A percentile compares a stretch with the other conserved stretches of the same genome.
Conservation (phyloP, 2,888 invertebrate genomes). For the Coremacera marginata region DNA sequence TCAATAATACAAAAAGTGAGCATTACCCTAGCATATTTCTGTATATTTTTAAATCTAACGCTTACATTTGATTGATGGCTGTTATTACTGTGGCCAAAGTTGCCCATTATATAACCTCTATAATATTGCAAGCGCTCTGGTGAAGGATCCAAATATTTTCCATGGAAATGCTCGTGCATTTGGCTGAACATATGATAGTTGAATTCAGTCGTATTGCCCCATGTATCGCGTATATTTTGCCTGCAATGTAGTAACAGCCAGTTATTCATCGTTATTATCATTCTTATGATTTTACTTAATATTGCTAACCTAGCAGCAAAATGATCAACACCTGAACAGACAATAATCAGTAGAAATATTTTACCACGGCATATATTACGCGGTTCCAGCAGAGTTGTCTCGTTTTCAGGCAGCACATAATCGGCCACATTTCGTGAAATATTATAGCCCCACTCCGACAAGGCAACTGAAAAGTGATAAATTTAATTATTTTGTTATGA, state of each 20-base stretch:
- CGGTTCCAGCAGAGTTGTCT: conserved; percentile 77
- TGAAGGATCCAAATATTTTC: conserved; percentile 59
- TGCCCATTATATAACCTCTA: conserved; percentile 56
- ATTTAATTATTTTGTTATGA: neutral
- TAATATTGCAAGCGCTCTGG: conserved; percentile 56
- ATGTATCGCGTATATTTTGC: conserved; percentile 68
- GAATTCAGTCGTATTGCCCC: conserved; percentile 68
- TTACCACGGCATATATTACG: conserved; percentile 71
- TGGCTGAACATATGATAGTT: conserved; percentile 65
- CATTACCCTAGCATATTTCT: too few species aligned
- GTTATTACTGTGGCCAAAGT: conserved; percentile 35
- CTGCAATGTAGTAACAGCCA: conserved; percentile 45
- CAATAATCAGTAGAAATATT: conserved; percentile 78
- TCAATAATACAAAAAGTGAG: too few species aligned
- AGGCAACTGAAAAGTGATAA: conserved; percentile 68
- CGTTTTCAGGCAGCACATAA: conserved; percentile 79
- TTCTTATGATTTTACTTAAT: neutral
- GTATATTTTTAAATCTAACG: neutral
- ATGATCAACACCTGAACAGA: conserved; percentile 81
- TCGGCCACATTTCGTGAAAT: conserved; percentile 79
- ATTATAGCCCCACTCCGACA: conserved; percentile 81
- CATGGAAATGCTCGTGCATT: conserved; percentile 61
- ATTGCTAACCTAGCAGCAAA: conserved; percentile 72
- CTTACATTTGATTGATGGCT: neutral
- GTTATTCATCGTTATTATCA: neutral